Evolutionary conservation across 2,797 vertebrate genomes (phyloP).

Genomic region (Tragelaphus eurycerus): DNA sequence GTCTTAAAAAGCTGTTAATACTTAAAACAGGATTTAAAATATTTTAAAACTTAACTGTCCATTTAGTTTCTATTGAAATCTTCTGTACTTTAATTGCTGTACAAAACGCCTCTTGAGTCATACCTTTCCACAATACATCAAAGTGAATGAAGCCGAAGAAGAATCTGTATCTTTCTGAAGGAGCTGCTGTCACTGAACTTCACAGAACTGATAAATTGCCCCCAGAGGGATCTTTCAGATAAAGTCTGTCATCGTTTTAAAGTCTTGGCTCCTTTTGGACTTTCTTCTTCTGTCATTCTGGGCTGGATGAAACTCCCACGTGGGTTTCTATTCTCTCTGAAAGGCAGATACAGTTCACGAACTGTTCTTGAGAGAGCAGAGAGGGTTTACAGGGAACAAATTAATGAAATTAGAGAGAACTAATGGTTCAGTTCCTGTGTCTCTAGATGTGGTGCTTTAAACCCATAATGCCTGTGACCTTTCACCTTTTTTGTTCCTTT

Average conservation of each 20-base stretch:
- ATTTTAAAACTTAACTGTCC: background rate
- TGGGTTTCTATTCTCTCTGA: background rate
- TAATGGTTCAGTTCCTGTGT: background rate
- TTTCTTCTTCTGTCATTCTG: conserved; percentile 35
- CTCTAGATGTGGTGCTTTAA: background rate
- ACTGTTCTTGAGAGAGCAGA: conserved; percentile 1
- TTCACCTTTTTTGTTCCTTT: background rate
- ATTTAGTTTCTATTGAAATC: background rate
- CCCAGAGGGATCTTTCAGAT: conserved; percentile 36
- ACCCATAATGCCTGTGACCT: background rate
- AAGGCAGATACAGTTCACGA: background rate
- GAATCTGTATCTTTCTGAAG: conserved; percentile 6
- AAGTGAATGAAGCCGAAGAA: conserved; percentile 3
- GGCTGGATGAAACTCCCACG: background rate
- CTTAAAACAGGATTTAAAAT: conserved; percentile 11
- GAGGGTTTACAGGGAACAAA: background rate
- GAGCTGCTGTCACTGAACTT: conserved; percentile 48
- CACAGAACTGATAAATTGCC: conserved; percentile 52
- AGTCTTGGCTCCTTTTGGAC: conserved; percentile 33
- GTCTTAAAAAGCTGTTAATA: background rate
- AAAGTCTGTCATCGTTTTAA: conserved; percentile 51
- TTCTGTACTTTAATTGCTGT: conserved; percentile 22
- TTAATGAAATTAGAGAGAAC: background rate
- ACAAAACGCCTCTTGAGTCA: background rate
- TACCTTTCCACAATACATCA: background rate